Evolutionary conservation across 2,888 invertebrate genomes (phyloP).

Genomic region (Drosophila ezoana): DNA sequence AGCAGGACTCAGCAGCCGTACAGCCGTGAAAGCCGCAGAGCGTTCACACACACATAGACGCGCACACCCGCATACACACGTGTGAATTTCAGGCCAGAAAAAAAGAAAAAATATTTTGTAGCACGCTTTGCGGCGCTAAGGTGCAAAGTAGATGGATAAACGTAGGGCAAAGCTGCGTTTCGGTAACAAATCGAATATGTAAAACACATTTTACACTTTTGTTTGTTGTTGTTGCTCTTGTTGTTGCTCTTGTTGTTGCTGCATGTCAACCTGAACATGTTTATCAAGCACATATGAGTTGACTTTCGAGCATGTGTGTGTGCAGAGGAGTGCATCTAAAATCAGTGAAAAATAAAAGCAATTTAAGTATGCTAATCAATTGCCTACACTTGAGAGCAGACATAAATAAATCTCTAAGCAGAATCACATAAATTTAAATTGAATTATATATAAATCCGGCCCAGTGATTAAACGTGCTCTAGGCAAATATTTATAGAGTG

Average conservation of each 20-base stretch:
- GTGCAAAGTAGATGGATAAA: conserved; percentile 75
- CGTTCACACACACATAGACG: conserved; percentile 5
- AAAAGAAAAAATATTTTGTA: conserved; percentile 32
- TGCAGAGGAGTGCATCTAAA: conserved; percentile 2
- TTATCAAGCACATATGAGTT: conserved; percentile 35
- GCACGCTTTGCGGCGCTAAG: conserved; percentile 54
- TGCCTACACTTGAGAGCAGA: conserved; percentile 53
- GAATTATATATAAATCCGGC: conserved; percentile 32
- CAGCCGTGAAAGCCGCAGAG: conserved; percentile 58
- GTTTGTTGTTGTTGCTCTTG: conserved; percentile 8
- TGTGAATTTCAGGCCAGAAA: conserved; percentile 30
- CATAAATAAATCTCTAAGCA: conserved; percentile 57
- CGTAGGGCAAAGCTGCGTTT: conserved; percentile 55
- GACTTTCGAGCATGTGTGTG: conserved; percentile 9
- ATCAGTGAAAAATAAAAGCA: conserved; percentile 38
- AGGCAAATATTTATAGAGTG: conserved; percentile 29
- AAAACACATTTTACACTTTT: conserved; percentile 28
- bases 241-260: conserved; percentile 12
- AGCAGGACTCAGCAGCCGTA: conserved; percentile 48
- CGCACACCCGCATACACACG: conserved; percentile 2
- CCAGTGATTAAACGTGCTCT: not conserved
- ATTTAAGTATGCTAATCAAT: conserved; percentile 67
- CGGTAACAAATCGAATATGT: conserved; percentile 47
- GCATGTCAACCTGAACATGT: conserved; percentile 45
- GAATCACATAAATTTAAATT: conserved; percentile 50